These are phyloP conservation scores for Thyatira batis DNA, from an alignment of 2,888 invertebrate species.

Conservation along the genomic window DNA sequence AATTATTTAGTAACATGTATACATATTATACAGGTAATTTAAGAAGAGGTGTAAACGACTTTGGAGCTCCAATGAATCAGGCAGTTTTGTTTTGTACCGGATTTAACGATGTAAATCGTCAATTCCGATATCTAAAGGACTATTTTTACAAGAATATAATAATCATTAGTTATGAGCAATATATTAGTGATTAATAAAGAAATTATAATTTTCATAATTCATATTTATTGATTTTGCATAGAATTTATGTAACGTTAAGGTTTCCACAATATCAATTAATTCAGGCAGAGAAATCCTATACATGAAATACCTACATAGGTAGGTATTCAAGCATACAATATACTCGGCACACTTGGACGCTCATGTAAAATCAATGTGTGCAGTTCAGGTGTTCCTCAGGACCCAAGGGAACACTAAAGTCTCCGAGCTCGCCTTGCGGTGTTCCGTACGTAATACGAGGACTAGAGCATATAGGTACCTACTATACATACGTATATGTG, in stretches of 20 bases:
- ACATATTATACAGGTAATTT: constrained; percentile 43
- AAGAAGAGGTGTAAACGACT: constrained; percentile 39
- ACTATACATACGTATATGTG: background rate
- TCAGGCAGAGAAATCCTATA: background rate
- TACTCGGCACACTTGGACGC: constrained; percentile 25
- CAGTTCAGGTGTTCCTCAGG: constrained; percentile 42
- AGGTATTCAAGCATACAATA: constrained; percentile 20
- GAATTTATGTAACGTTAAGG: too few relatives aligned
- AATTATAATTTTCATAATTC: too few relatives aligned
- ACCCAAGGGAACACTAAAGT: constrained; percentile 58
- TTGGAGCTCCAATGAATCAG: constrained; percentile 13
- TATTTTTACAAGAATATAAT: too few relatives aligned
- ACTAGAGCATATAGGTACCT: background rate
- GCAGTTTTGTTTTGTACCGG: constrained; percentile 4
- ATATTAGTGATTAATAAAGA: too few relatives aligned
- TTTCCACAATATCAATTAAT: too few relatives aligned
- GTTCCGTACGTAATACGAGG: constrained; percentile 17
- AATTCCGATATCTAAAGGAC: too few relatives aligned
- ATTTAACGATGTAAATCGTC: too few relatives aligned
- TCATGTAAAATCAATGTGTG: constrained; percentile 43
- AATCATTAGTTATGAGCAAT: too few relatives aligned
- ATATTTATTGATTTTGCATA: too few relatives aligned
- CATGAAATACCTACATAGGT: background rate
- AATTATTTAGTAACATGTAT: constrained; percentile 54
- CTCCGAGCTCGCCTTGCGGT: constrained; percentile 42